Base-by-base conservation (phyloP, 2,797 vertebrate species). In the Bovichtus diacanthus region DNA sequence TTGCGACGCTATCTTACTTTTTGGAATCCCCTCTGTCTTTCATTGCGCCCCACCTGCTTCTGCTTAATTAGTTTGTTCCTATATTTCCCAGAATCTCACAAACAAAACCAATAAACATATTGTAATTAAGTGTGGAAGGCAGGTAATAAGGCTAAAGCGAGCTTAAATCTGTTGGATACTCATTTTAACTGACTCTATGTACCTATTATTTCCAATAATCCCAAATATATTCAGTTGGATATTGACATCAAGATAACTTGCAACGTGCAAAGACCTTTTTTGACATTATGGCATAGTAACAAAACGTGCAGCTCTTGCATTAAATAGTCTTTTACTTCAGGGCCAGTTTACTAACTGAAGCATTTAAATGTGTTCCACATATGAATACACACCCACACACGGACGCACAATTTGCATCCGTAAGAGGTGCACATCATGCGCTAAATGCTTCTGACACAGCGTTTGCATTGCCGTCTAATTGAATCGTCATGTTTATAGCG, bases 361-460 rank as follows among this genome's bases (percentile, higher is more conserved):
- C 61, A 68, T 86, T 76, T 63, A 61, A 78, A 83, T 77, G 25
- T 54, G 50, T 79, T 85, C 68, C 11, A 56, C 46, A 80, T 60
- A 75, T 60, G 54, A 84, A 83, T 23, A 65, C 59, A 39, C 76
- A 70, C 81, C 55, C 85, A 85, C 82, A 41, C 34, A 65, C 34
- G 34, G 36, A 78, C 39, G 53, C 47, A 74, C 54, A 29, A 81
- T 86, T 80, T 87, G 71, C 86, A 81, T 79, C 46, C 0, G 3
- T 70, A 62, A 83, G 77, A 58, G 56, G 41, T 66, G 70, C 80
- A 50, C 80, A 80, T 76, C 73, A 58, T 73, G 82, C 11, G 12
- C 71, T 85, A 76, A 87, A 85, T 62, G 46, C 74, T 80, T 76
- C 63, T 87, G 85, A 83, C 87, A 68, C 69, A 66, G 58, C 38